Evolutionary conservation across 2,888 invertebrate species (phyloP).

Genomic region (Zhuqinia jingwanae): DNA sequence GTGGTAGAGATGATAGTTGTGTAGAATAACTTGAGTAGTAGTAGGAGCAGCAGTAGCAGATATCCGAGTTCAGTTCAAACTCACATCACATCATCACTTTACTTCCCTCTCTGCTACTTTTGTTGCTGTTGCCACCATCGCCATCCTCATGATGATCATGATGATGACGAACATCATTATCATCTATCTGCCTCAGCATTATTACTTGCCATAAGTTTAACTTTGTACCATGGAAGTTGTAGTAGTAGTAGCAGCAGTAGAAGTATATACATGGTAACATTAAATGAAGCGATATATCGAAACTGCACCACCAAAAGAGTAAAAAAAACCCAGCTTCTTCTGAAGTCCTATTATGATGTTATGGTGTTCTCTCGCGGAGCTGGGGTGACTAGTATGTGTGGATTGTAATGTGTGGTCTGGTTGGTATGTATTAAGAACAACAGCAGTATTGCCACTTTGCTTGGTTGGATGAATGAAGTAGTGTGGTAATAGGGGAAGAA

Average conservation of each 20-base stretch:
- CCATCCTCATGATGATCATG: conserved; percentile 37
- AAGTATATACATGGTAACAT: no score
- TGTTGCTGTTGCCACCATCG: conserved; percentile 33
- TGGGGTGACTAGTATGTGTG: background rate
- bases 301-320: conserved; percentile 11
- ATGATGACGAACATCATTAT: conserved; percentile 34
- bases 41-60: background rate
- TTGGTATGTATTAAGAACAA: background rate
- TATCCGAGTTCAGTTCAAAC: conserved; percentile 52
- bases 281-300: no score
- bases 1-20: background rate
- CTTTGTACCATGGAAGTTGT: conserved; percentile 5
- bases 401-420: conserved; percentile 26
- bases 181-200: background rate
- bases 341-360: background rate
- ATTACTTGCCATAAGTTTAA: conserved; percentile 49
- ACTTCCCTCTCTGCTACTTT: conserved; percentile 39
- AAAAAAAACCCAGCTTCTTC: background rate
- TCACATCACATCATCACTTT: conserved; percentile 56
- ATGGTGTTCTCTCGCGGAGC: background rate
- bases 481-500: no score
- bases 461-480: no score
- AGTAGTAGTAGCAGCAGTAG: background rate
- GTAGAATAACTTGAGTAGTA: background rate
- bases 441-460: no score